These are phyloP conservation scores for Steatornis caripensis DNA, from an alignment of 2,113 vertebrate genomes.

Conservation along the genomic window DNA sequence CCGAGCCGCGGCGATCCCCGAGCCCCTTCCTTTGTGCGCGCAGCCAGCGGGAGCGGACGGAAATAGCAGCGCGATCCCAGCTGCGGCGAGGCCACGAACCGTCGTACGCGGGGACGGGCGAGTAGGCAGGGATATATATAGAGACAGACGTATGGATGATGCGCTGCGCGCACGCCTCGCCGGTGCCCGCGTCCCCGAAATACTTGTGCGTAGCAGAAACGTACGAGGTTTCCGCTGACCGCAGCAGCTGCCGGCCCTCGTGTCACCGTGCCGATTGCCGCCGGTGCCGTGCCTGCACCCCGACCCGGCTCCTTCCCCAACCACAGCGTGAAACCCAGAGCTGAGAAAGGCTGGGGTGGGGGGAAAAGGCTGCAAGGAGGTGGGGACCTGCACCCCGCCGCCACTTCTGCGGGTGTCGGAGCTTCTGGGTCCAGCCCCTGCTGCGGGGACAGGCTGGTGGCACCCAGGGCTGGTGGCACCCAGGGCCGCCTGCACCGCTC, in stretches of 20 bases:
- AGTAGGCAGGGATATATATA: constrained; percentile 29
- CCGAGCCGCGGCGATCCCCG: accelerated
- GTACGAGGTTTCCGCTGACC: background rate
- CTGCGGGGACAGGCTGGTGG: background rate
- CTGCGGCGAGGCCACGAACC: background rate
- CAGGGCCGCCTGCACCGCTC: background rate
- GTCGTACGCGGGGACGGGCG: too few species aligned
- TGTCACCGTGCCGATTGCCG: accelerated
- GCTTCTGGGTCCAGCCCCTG: background rate
- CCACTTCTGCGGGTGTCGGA: background rate
- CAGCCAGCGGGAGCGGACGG: constrained; percentile 41
- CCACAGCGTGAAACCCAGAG: background rate
- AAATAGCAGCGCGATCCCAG: constrained; percentile 47
- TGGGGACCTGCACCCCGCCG: too few species aligned
- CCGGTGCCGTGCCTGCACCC: background rate
- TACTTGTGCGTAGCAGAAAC: background rate
- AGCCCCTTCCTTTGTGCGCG: background rate
- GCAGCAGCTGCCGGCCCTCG: background rate
- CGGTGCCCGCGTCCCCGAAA: background rate
- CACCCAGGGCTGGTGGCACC: background rate
- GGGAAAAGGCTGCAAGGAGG: background rate
- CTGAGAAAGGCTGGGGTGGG: background rate
- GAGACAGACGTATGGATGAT: constrained; percentile 36
- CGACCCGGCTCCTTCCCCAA: accelerated
- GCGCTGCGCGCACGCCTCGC: background rate